These are phyloP conservation scores for Aegotheles bennettii DNA, from an alignment of 2,113 vertebrate species.

Conservation along the genomic window DNA sequence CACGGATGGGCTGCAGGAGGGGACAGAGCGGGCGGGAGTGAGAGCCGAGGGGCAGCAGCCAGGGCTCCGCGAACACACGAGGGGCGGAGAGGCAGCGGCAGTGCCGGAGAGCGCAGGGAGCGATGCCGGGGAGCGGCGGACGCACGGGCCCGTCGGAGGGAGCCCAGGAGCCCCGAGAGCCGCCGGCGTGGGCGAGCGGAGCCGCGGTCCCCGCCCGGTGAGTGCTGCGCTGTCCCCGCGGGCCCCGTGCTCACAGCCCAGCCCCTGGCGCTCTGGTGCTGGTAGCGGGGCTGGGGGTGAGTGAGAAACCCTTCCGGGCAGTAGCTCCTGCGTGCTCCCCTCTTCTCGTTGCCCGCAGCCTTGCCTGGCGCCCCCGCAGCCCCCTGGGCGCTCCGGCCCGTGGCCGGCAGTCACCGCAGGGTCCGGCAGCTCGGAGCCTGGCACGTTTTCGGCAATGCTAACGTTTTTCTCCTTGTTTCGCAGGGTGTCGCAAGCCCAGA, in stretches of 20 bases:
- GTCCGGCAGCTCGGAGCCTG: neutral
- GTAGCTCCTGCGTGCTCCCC: neutral
- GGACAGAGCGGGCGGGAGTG: accelerated
- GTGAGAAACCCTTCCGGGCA: neutral
- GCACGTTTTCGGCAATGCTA: neutral
- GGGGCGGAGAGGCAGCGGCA: neutral
- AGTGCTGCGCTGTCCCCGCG: accelerated
- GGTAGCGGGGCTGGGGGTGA: neutral
- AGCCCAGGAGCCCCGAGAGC: accelerated
- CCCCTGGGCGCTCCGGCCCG: too few relatives aligned
- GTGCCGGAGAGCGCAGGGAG: accelerated
- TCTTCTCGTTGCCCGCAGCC: too few relatives aligned
- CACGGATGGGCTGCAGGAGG: neutral
- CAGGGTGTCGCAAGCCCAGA: neutral
- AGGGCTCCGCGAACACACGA: accelerated
- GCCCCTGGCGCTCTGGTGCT: too few relatives aligned
- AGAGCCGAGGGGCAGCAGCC: neutral
- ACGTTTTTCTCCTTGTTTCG: neutral
- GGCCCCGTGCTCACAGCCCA: neutral
- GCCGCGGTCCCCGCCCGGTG: neutral
- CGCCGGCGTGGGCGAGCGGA: accelerated
- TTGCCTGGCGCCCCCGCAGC: too few relatives aligned
- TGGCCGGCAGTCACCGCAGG: too few relatives aligned
- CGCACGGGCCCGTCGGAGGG: neutral
- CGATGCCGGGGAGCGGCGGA: neutral